phyloP scores from a whole-genome alignment of 1,140 invertebrate species.

The Mizuhopecten yessoensis region DNA sequence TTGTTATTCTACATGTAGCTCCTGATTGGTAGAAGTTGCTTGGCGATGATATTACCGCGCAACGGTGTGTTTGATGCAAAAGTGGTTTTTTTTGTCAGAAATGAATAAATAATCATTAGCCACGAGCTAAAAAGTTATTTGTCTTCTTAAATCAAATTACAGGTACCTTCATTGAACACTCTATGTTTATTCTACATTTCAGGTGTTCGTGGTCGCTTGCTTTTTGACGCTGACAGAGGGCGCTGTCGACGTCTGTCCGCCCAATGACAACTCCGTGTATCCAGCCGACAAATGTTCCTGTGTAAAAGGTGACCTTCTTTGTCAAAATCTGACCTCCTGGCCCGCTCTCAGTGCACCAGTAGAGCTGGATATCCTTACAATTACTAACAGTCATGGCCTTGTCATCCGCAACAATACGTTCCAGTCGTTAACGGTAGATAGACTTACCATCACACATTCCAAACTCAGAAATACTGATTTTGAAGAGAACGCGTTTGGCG shows the following conservation, averaged over 20 bases:
- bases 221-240: background rate
- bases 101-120: too few relatives aligned
- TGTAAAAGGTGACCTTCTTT: conserved; percentile 6
- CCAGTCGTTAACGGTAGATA: background rate
- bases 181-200: background rate
- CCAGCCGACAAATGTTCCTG: background rate
- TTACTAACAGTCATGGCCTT: background rate
- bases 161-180: too few relatives aligned
- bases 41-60: too few relatives aligned
- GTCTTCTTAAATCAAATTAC: too few relatives aligned
- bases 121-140: too few relatives aligned
- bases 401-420: background rate
- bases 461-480: background rate
- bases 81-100: too few relatives aligned
- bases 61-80: too few relatives aligned
- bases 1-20: too few relatives aligned
- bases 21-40: too few relatives aligned
- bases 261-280: background rate
- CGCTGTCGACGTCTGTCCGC: background rate
- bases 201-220: background rate
- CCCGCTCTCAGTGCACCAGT: background rate
- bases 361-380: background rate
- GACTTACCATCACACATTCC: background rate
- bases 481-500: background rate
- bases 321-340: background rate